These are phyloP conservation scores for Geopemphigus sp. DNA, from an alignment of 1,140 invertebrate species.

Conservation along the genomic window DNA sequence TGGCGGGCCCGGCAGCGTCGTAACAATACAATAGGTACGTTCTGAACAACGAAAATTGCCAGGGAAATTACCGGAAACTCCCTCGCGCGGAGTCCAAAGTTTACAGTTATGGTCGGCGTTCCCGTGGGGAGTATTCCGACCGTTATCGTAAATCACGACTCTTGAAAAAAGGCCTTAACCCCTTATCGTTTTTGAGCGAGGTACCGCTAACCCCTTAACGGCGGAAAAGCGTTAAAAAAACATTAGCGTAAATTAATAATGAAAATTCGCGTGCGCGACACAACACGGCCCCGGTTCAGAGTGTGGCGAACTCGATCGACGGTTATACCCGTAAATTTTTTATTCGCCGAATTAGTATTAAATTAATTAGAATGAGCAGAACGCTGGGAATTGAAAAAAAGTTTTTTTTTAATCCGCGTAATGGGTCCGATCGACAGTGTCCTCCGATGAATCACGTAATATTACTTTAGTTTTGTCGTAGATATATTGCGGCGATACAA, in stretches of 20 bases:
- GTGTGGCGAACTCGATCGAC: not conserved
- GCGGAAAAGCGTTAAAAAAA: conserved; percentile 30
- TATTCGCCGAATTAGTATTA: conserved; percentile 7
- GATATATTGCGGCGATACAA: no score
- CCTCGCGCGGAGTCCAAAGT: not conserved
- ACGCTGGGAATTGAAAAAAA: not conserved
- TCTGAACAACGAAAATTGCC: not conserved
- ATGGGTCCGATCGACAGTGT: no score
- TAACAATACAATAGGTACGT: not conserved
- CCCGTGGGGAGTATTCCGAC: not conserved
- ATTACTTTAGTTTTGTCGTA: no score
- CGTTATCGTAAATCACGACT: conserved; percentile 39
- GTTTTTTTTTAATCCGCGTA: conserved; percentile 6
- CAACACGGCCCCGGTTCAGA: no score
- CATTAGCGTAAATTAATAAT: conserved; percentile 46
- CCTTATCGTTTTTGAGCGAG: not conserved
- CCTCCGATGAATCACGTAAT: no score
- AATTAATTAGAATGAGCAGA: conserved; percentile 10
- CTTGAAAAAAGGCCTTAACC: not conserved
- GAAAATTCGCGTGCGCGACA: conserved; percentile 21
- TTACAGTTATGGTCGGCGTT: not conserved
- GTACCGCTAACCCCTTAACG: no score
- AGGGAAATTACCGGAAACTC: not conserved
- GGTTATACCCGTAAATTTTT: not conserved
- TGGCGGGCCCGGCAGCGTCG: no score